Base-by-base conservation (phyloP, 2,888 invertebrate species). In the Synergus japonicus region DNA sequence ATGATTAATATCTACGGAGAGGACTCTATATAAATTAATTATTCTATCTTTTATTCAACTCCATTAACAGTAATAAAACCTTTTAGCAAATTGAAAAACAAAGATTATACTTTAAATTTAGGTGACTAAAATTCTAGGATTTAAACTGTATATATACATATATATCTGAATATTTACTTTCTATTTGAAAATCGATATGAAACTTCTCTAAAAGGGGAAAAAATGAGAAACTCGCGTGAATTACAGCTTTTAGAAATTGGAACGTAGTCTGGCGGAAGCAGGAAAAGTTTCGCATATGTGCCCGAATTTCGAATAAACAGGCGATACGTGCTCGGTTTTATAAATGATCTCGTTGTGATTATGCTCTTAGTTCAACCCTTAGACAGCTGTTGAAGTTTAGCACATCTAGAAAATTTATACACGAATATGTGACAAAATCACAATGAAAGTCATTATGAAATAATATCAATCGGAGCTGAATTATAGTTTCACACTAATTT, bases 221-320 rank as follows among this genome's bases (percentile, higher is more conserved):
- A 63, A 67, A 12, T 2, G 43, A n/a, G 41, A 37, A 64, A 41
- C 67, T 12, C 49, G 4, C 29, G 29, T 29, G 29, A 69, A 73
- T 49, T 73, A 73, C 37, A n/a, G 54, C 73, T 73, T 54, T 73
- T 54, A 73, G 73, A 54, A 73, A 73, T 73, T 73, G 73, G 49
- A 69, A 69, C 49, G 49, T 69, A 29, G 54, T 54, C 29, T 73
- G 73, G 64, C 43, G 64, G 65, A 78, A 78, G 73, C 43, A 78
- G 73, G 76, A 60, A 78, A 81, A 84, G 80, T 84, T 83, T 82
- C 43, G 66, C 84, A 84, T 83, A 82, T 80, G 85, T 83, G 82
- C 81, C 82, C 81, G 81, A 86, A 85, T 86, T 88, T 87, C 83
- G 86, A 86, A 87, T 87, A 87, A 88, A 88, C 87, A 88, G 86